Evolutionary conservation across 2,888 invertebrate species (phyloP), one percentile per base, ranked within the genome.

Genomic region (Meganola albula): DNA sequence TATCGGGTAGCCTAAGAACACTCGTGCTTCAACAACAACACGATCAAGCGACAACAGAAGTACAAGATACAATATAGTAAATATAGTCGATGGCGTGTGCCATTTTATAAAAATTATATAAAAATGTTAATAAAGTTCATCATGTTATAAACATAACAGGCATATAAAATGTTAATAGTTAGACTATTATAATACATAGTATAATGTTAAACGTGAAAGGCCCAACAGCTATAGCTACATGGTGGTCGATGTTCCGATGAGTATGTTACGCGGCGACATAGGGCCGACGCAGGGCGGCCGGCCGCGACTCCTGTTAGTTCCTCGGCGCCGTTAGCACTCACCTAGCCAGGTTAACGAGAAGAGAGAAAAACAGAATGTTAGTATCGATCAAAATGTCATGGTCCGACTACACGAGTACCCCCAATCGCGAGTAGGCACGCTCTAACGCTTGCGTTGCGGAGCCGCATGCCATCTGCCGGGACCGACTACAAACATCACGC

Each of bases 281-380:
- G 46, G 62, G 72, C 68, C 62, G 64, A 63, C 65, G 58, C 40
- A 61, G 56, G 56, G 65, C 62, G 72, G 67, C 64, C 74, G 71
- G 68, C 71, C 74, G 68, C 70, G 57, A 62, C 79, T 76, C 67
- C 78, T 63, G 82, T 85, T 85, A 85, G 77, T 83, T 76, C 83
- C 80, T 73, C 84, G 71, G 74, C 82, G 87, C 86, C 87, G 90
- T 91, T 91, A 91, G 91, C 92, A 91, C 91, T 90, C 91, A 91
- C 91, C 91, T 91, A 91, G 89, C 89, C 89, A 87, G 88, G 88
- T 90, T 90, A 89, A 89, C 89, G 88, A 89, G 89, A 90, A 89
- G 88, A 88, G 88, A 88, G 87, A 88, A 89, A 88, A 90, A 90
- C 89, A 90, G 89, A 88, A 88, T 89, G 89, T 90, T 90, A 90